These are phyloP conservation scores for Tupaia chinensis DNA, from an alignment of 2,113 vertebrate species.

Conservation along the genomic window DNA sequence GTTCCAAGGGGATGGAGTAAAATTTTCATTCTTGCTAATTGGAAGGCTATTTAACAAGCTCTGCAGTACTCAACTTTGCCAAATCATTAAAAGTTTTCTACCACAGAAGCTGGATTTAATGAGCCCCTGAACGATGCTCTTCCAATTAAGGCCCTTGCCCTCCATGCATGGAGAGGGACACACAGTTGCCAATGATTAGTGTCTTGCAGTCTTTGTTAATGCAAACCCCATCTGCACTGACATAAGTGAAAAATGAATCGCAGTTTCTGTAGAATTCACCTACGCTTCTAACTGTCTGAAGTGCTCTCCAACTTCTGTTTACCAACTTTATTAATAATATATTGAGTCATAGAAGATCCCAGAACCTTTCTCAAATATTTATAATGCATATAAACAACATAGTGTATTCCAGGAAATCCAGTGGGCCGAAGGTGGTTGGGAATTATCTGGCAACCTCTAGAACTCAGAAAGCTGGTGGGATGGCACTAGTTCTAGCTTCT, in stretches of 20 bases:
- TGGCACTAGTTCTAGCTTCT: not conserved
- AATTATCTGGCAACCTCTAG: not conserved
- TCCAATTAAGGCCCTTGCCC: not conserved
- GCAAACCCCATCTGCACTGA: not conserved
- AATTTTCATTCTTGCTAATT: slow-evolving; percentile 61
- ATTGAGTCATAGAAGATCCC: not conserved
- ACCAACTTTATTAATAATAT: not conserved
- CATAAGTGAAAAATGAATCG: not conserved
- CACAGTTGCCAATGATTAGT: not conserved
- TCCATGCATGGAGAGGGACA: not conserved
- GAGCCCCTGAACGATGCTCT: not conserved
- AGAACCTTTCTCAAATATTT: not conserved
- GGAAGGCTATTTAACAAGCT: slow-evolving; percentile 29
- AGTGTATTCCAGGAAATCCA: not conserved
- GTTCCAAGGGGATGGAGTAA: not conserved
- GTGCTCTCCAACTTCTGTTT: not conserved
- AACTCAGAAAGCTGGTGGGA: not conserved
- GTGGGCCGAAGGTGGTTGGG: not conserved
- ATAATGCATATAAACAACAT: not conserved
- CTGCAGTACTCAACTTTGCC: not conserved
- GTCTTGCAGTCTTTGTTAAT: not conserved
- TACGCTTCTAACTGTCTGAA: not conserved
- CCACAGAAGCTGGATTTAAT: slow-evolving; percentile 1
- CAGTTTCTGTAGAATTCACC: not conserved
- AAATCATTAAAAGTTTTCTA: slow-evolving; percentile 71